These are phyloP conservation scores for Thunnus albacares DNA, from an alignment of 2,797 vertebrate species.

Conservation along the genomic window DNA sequence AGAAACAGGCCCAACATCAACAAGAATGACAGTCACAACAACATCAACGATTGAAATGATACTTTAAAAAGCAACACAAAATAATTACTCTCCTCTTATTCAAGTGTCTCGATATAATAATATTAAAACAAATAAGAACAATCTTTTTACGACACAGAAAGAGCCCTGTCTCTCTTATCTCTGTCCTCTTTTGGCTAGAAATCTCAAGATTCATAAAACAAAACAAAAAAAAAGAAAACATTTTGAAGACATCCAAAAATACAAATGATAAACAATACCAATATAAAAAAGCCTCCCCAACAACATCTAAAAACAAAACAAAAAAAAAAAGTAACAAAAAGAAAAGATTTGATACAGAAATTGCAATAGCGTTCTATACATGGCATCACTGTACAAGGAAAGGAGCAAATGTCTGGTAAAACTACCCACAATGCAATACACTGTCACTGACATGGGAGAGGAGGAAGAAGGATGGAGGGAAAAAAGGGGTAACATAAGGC, in stretches of 20 bases:
- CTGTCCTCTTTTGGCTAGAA: slow-evolving; percentile 83
- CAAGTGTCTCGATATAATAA: slow-evolving; percentile 84
- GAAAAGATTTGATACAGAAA: slow-evolving; percentile 80
- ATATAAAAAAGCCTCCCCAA: slow-evolving; percentile 71
- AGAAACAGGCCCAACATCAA: slow-evolving; percentile 80
- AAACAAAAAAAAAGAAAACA: slow-evolving; percentile 51
- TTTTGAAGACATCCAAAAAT: slow-evolving; percentile 77
- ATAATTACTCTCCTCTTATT: slow-evolving; percentile 84
- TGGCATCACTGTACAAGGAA: slow-evolving; percentile 87
- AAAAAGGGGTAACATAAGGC: slow-evolving; percentile 28
- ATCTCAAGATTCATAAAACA: slow-evolving; percentile 76
- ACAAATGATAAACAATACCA: slow-evolving; percentile 80
- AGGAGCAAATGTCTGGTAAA: slow-evolving; percentile 80
- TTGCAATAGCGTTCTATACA: slow-evolving; percentile 85
- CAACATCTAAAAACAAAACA: slow-evolving; percentile 63
- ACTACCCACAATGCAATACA: slow-evolving; percentile 84
- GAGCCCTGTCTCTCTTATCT: slow-evolving; percentile 71
- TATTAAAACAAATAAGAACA: slow-evolving; percentile 82
- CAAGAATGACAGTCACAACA: slow-evolving; percentile 78
- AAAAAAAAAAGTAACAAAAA: slow-evolving; percentile 57
- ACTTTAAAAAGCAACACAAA: slow-evolving; percentile 82
- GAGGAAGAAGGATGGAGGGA: slow-evolving; percentile 34
- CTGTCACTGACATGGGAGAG: slow-evolving; percentile 73
- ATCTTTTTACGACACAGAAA: slow-evolving; percentile 72
- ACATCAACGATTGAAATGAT: slow-evolving; percentile 81